A percentile compares a stretch with the other conserved stretches of the same genome.
Evolutionary conservation across 2,888 invertebrate species (phyloP).

Genomic region (Tiliacea aurago): DNA sequence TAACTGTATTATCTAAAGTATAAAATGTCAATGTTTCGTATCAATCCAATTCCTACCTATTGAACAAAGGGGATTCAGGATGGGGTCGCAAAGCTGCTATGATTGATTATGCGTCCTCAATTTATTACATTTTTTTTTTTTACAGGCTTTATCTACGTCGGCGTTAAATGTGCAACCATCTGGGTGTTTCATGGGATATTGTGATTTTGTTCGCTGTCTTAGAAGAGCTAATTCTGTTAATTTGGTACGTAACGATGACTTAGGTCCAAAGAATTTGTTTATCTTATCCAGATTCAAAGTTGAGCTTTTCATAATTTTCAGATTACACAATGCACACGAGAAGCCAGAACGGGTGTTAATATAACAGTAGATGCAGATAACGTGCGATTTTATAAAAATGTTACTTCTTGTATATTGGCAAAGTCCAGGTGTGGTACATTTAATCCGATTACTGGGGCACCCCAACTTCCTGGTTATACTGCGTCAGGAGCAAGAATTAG

Average conservation of each 20-base stretch:
- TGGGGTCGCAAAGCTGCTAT: background rate
- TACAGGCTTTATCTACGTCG: slow-evolving; percentile 83
- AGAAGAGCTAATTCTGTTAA: slow-evolving; percentile 90
- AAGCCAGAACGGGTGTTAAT: slow-evolving; percentile 87
- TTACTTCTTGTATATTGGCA: slow-evolving; percentile 92
- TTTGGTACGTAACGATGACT: slow-evolving; percentile 81
- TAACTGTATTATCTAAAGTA: too few species aligned
- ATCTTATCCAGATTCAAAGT: background rate
- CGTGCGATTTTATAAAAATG: slow-evolving; percentile 91
- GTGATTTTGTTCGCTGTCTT: slow-evolving; percentile 91
- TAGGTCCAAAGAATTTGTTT: background rate
- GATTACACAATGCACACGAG: slow-evolving; percentile 89
- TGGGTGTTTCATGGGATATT: slow-evolving; percentile 91
- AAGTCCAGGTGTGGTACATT: slow-evolving; percentile 91
- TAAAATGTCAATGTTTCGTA: background rate
- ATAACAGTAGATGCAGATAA: slow-evolving; percentile 87
- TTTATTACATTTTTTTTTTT: too few species aligned
- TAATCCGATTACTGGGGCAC: slow-evolving; percentile 92
- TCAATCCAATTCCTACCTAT: background rate
- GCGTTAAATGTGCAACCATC: slow-evolving; percentile 86
- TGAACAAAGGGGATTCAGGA: background rate
- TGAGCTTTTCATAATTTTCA: slow-evolving; percentile 68
- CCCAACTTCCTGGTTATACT: slow-evolving; percentile 89
- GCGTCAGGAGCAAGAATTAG: slow-evolving; percentile 81
- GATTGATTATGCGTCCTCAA: background rate